Conservation (phyloP, 2,888 invertebrate genomes). For the Calliphora vomitoria region DNA sequence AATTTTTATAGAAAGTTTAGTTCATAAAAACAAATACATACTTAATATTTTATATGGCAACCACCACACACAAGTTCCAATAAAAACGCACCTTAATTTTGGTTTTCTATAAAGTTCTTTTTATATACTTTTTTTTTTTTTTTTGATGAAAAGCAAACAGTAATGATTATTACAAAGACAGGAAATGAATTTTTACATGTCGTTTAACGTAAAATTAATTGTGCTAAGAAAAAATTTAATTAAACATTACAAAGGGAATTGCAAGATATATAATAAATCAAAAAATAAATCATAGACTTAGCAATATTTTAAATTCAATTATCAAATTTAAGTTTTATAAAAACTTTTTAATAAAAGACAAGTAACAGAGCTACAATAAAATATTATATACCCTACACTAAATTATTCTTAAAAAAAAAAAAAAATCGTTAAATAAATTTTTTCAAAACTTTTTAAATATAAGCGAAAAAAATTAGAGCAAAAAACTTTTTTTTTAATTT, state of each 20-base stretch:
- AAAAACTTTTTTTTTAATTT: too few relatives aligned
- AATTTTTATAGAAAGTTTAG: slow-evolving; percentile 56
- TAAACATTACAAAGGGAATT: slow-evolving; percentile 1
- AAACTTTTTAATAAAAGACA: too few relatives aligned
- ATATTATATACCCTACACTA: too few relatives aligned
- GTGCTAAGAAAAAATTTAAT: slow-evolving; percentile 33
- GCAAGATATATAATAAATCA: not conserved
- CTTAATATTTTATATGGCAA: slow-evolving; percentile 37
- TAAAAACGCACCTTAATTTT: slow-evolving; percentile 54
- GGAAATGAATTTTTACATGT: slow-evolving; percentile 61
- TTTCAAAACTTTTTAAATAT: too few relatives aligned
- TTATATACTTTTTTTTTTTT: not conserved
- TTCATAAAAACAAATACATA: not conserved
- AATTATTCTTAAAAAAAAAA: too few relatives aligned
- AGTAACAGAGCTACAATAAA: too few relatives aligned
- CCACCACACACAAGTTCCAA: not conserved
- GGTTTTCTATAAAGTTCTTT: not conserved
- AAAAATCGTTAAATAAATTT: too few relatives aligned
- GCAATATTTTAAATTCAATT: too few relatives aligned
- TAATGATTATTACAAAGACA: slow-evolving; percentile 20
- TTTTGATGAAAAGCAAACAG: not conserved
- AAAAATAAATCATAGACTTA: too few relatives aligned
- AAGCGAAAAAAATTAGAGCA: too few relatives aligned
- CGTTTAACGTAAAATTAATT: slow-evolving; percentile 20
- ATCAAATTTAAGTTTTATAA: too few relatives aligned